phyloP scores from a whole-genome alignment of 2,888 invertebrate species.

The Tenthredo mesomela region DNA sequence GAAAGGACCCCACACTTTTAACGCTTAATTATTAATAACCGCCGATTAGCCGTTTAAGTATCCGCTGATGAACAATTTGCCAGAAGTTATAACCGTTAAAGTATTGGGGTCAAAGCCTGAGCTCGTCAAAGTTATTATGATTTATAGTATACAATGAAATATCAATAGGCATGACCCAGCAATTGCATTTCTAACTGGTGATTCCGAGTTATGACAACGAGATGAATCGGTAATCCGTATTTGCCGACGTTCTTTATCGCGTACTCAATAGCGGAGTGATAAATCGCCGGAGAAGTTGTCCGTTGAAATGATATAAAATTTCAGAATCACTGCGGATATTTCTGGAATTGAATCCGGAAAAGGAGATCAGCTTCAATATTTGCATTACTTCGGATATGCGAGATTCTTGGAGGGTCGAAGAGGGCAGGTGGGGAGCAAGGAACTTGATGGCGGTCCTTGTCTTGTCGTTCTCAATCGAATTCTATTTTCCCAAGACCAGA shows the following conservation, averaged over 20 bases:
- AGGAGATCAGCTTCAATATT: slow-evolving; percentile 70
- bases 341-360: slow-evolving; percentile 20
- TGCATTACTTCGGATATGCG: slow-evolving; percentile 72
- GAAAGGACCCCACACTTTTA: slow-evolving; percentile 60
- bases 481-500: slow-evolving; percentile 71
- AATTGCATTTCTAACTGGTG: slow-evolving; percentile 3
- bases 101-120: background rate
- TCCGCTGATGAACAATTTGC: slow-evolving; percentile 62
- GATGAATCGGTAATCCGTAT: background rate
- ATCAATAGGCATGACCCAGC: background rate
- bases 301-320: background rate
- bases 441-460: slow-evolving; percentile 56
- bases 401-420: slow-evolving; percentile 67
- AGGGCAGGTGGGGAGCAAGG: slow-evolving; percentile 55
- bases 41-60: slow-evolving; percentile 60
- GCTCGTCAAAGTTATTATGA: background rate
- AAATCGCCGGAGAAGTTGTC: background rate
- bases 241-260: background rate
- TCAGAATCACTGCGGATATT: background rate
- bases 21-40: slow-evolving; percentile 62
- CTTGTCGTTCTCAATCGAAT: slow-evolving; percentile 75
- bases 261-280: background rate
- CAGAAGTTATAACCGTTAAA: slow-evolving; percentile 54
- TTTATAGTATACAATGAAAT: background rate
- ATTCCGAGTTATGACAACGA: background rate